Base-by-base conservation (phyloP, 2,888 invertebrate species). In the Rambutsinella grinnellia region DNA sequence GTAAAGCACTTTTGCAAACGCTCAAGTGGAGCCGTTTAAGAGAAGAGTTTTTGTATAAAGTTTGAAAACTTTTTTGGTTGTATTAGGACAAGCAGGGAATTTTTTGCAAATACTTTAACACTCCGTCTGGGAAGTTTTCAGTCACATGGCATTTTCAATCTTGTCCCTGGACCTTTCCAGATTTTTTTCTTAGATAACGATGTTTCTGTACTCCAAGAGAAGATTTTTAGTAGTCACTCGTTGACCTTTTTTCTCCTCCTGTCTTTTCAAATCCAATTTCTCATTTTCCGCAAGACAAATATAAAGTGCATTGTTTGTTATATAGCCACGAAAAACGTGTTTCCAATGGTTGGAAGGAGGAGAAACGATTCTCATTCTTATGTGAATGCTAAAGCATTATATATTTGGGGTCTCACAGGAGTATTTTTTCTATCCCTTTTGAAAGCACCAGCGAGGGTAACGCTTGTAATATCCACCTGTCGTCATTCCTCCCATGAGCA, bases 401-500 rank as follows among this genome's bases (percentile, higher is more conserved):
- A 5, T 49, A 13, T 49, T 5, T 15, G 5, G 44, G 2, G 46
- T 49, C 62, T 62, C 62, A 6, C 10, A 2, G 49, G 49, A 47
- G 49, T 21, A 49, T 15, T 62, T n/a, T 49, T 49, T 49, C 44
- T 19, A 47, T 19, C 46, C 28, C 2, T 44, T 3, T 2, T n/a
- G 3, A 28, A 19, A 60, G 36, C 26, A 36, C 54, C 49, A n/a
- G 49, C 5, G n/a, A 17, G 5, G n/a, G 8, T 49, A 49, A 5
- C n/a, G 6, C 19, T 49, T 8, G 49, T 49, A 61, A 63, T 57
- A 65, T 71, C 71, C 71, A 65, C 63, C 71, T 71, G 71, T 71
- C 71, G 71, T 63, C 71, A 51, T 63, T 63, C 49, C 63, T 71
- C 71, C 57, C 71, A 58, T 49, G 27, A 63, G 71, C 63, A 71